phyloP scores from a whole-genome alignment of 2,113 vertebrate species.

The Plecotus auritus region DNA sequence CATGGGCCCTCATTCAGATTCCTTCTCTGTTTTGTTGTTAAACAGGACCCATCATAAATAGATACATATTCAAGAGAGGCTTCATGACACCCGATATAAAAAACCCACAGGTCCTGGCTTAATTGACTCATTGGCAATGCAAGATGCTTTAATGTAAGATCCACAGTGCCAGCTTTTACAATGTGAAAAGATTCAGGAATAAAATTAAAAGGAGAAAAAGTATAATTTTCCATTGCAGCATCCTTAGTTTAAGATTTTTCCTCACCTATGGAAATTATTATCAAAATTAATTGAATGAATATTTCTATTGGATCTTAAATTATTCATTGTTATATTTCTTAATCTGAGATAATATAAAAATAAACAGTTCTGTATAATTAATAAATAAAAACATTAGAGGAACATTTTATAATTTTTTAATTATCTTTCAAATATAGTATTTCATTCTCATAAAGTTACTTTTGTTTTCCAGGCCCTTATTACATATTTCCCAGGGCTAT shows the following conservation, averaged over 20 bases:
- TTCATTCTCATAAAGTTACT: neutral
- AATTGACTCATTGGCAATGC: constrained; percentile 44
- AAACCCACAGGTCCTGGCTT: neutral
- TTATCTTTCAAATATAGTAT: neutral
- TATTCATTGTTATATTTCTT: neutral
- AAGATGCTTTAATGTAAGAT: neutral
- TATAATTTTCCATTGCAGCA: neutral
- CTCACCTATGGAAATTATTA: neutral
- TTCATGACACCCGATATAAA: constrained; percentile 27
- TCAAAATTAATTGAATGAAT: neutral
- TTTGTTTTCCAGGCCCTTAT: neutral
- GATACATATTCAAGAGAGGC: neutral
- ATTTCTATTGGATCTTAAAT: neutral
- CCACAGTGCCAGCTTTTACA: neutral
- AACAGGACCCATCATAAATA: neutral
- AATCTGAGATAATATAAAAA: neutral
- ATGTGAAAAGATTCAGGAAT: neutral
- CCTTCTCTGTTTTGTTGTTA: neutral
- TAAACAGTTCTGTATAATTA: neutral
- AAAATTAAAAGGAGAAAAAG: neutral
- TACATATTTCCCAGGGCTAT: neutral
- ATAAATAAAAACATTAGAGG: neutral
- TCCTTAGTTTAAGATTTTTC: neutral
- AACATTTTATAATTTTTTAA: neutral
- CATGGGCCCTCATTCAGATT: neutral